phyloP scores from a whole-genome alignment of 2,888 invertebrate species.

The Matsumyia berberina region DNA sequence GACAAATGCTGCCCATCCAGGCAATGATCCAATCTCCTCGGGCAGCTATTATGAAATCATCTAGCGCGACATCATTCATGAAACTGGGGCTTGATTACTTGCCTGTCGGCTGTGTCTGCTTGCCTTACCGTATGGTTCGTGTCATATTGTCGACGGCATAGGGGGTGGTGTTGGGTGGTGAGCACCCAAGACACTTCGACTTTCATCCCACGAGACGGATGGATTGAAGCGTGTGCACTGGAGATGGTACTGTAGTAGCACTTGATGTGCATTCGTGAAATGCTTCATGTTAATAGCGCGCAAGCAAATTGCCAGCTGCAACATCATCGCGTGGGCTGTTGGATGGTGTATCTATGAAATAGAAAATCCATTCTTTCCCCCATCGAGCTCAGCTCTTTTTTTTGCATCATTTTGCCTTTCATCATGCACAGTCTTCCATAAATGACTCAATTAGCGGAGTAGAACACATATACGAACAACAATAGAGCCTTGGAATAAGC shows the following conservation, averaged over 20 bases:
- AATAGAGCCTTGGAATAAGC: conserved; percentile 51
- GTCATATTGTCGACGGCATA: background rate
- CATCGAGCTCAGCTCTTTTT: background rate
- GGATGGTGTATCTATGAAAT: conserved; percentile 29
- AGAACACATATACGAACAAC: conserved; percentile 55
- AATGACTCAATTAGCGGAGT: conserved; percentile 74
- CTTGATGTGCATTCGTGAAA: conserved; percentile 73
- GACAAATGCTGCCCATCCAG: conserved; percentile 17
- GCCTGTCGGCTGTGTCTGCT: no score
- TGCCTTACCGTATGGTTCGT: background rate
- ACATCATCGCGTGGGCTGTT: conserved; percentile 58
- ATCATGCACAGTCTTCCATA: conserved; percentile 55
- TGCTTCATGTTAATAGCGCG: conserved; percentile 69
- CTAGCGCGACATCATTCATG: conserved; percentile 51
- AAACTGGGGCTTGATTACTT: conserved; percentile 25
- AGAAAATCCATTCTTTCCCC: conserved; percentile 31
- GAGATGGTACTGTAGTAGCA: conserved; percentile 42
- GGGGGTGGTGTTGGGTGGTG: conserved; percentile 16
- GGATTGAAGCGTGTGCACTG: conserved; percentile 21
- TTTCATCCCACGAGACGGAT: conserved; percentile 32
- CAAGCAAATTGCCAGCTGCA: conserved; percentile 67
- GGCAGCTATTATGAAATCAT: conserved; percentile 59
- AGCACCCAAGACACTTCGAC: conserved; percentile 37
- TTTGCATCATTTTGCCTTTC: conserved; percentile 25
- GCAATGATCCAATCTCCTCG: conserved; percentile 34